phyloP scores from a whole-genome alignment of 2,113 vertebrate genomes.

The Ameiurus melas region DNA sequence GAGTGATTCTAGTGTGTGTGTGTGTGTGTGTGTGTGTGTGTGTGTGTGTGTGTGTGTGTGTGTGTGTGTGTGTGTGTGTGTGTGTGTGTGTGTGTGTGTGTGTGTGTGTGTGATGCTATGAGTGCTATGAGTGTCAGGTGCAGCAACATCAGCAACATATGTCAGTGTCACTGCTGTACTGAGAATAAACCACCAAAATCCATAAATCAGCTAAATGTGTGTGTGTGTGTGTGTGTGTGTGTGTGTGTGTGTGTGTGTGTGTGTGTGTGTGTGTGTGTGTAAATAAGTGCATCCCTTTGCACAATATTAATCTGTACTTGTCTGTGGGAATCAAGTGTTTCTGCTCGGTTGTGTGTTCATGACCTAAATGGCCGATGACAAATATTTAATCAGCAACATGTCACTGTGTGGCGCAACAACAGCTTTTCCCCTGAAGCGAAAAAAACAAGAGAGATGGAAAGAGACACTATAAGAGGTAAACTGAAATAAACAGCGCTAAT shows the following conservation, averaged over 20 bases:
- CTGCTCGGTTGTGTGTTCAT: conserved; percentile 39
- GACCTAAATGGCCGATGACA: conserved; percentile 50
- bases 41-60: too few species aligned
- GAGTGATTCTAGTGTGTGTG: too few species aligned
- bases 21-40: too few species aligned
- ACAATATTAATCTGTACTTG: conserved; percentile 25
- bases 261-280: background rate
- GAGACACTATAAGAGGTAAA: background rate
- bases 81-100: too few species aligned
- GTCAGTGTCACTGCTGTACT: background rate
- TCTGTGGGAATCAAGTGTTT: conserved; percentile 5
- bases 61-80: too few species aligned
- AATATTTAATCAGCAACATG: conserved; percentile 53
- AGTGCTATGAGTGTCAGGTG: too few species aligned
- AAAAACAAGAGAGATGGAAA: background rate
- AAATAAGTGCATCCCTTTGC: conserved; percentile 26
- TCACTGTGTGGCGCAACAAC: conserved; percentile 46
- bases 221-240: conserved; percentile 4
- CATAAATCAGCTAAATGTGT: background rate
- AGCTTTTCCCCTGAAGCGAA: conserved; percentile 34
- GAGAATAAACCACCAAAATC: background rate
- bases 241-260: background rate
- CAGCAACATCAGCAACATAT: too few species aligned
- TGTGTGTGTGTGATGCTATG: too few species aligned
- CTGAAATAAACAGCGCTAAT: conserved; percentile 14